phyloP scores from a whole-genome alignment of 2,113 vertebrate species.

The Rattus norvegicus region DNA sequence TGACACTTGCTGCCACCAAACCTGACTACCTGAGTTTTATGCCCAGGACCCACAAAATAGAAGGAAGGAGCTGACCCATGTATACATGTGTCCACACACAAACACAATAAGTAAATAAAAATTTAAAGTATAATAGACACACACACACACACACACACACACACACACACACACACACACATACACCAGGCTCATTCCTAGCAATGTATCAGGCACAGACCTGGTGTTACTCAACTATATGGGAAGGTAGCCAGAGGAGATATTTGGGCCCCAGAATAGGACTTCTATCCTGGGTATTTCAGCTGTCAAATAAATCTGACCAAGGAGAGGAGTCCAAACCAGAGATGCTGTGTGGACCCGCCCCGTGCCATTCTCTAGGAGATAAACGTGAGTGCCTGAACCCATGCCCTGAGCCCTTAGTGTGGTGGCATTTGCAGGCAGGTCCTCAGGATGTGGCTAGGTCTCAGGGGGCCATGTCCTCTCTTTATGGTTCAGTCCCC shows the following conservation, averaged over 20 bases:
- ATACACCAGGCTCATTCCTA: background rate
- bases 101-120: background rate
- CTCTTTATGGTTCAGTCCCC: background rate
- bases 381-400: background rate
- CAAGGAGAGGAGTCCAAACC: background rate
- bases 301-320: accelerated
- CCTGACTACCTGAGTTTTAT: background rate
- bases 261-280: background rate
- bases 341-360: accelerated
- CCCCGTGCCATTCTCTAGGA: background rate
- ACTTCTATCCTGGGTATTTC: background rate
- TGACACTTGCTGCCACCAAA: background rate
- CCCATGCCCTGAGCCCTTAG: background rate
- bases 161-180: too few relatives aligned
- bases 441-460: background rate
- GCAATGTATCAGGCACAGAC: background rate
- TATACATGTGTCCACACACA: background rate
- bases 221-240: background rate
- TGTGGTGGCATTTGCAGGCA: background rate
- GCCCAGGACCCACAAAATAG: background rate
- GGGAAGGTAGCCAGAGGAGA: too few relatives aligned
- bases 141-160: too few relatives aligned
- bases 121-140: background rate
- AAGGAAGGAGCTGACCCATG: background rate
- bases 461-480: background rate